Evolutionary conservation across 2,113 vertebrate genomes (phyloP).

Genomic region (Callithrix jacchus): DNA sequence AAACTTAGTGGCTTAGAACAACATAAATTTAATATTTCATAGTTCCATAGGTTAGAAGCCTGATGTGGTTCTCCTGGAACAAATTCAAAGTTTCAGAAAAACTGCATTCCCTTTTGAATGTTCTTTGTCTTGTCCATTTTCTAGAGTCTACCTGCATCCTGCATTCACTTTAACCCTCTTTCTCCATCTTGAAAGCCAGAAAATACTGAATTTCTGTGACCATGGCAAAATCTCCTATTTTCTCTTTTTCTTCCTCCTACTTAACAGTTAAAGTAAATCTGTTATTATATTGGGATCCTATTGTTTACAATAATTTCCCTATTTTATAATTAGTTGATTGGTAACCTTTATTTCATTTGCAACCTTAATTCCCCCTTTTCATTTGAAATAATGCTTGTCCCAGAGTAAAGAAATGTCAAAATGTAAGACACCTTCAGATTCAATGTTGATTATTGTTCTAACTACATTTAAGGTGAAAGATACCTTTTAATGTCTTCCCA

Average conservation of each 20-base stretch:
- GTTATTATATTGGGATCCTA: neutral
- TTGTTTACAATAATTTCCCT: neutral
- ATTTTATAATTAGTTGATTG: neutral
- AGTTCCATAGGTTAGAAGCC: neutral
- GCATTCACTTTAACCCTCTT: neutral
- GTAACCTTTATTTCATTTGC: neutral
- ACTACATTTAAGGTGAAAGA: neutral
- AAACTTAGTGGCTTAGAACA: neutral
- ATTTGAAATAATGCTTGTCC: neutral
- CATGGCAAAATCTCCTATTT: neutral
- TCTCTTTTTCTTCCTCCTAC: neutral
- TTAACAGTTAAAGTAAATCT: neutral
- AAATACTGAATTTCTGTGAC: neutral
- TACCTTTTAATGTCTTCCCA: neutral
- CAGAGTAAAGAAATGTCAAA: neutral
- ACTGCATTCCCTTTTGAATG: neutral
- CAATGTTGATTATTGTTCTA: neutral
- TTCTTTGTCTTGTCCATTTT: neutral
- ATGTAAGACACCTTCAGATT: neutral
- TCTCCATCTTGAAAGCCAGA: neutral
- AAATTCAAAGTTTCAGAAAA: neutral
- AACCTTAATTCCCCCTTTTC: neutral
- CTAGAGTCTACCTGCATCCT: neutral
- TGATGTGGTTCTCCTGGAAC: neutral
- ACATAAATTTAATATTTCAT: neutral